Evolutionary conservation across 1,140 invertebrate genomes (phyloP).

Genomic region (Orchesella cincta): DNA sequence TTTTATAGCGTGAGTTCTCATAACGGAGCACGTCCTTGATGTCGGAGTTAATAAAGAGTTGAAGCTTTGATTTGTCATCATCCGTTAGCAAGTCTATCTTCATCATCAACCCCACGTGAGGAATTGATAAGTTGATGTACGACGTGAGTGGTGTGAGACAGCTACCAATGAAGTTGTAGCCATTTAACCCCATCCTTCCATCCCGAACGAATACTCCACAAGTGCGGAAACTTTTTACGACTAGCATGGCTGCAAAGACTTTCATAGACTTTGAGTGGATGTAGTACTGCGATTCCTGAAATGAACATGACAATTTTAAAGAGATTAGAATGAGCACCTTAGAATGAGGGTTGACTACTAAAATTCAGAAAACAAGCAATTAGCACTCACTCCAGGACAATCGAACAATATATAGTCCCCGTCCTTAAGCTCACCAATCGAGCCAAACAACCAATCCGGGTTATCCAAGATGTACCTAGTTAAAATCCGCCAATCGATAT

Average conservation of each 20-base stretch:
- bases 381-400: conserved; percentile 38
- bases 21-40: conserved; percentile 44
- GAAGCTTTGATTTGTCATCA: conserved; percentile 38
- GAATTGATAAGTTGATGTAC: conserved; percentile 43
- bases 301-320: not conserved
- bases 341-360: too few relatives aligned
- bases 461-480: conserved; percentile 41
- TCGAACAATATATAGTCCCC: conserved; percentile 44
- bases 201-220: conserved; percentile 41
- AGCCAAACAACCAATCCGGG: conserved; percentile 42
- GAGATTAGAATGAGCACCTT: not conserved
- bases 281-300: conserved; percentile 19
- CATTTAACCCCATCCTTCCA: conserved; percentile 33
- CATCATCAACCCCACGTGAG: conserved; percentile 41
- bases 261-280: conserved; percentile 37
- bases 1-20: conserved; percentile 32
- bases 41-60: conserved; percentile 44
- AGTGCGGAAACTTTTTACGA: conserved; percentile 40
- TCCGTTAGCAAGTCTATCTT: conserved; percentile 40
- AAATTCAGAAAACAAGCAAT: too few relatives aligned
- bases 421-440: conserved; percentile 39
- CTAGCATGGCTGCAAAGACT: conserved; percentile 38
- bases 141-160: conserved; percentile 40
- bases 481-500: not conserved
- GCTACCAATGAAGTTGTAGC: conserved; percentile 40